Conservation (phyloP, 2,888 invertebrate species). For the Philonicus albiceps region DNA sequence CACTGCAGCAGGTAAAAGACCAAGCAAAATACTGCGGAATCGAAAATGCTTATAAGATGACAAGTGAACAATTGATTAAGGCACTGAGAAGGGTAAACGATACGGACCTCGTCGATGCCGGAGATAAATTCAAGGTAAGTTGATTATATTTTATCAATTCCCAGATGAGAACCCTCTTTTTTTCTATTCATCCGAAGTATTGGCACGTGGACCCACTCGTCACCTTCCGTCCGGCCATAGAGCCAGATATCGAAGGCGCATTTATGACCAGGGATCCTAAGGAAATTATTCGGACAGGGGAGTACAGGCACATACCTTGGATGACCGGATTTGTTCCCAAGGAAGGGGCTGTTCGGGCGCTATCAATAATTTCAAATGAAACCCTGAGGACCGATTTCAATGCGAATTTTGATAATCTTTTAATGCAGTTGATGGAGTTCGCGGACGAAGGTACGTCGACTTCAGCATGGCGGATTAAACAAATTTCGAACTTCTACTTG, state of each 20-base stretch:
- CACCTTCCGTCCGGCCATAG: constrained; percentile 64
- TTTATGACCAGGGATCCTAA: constrained; percentile 64
- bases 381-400: constrained; percentile 56
- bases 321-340: constrained; percentile 64
- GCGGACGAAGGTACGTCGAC: constrained; percentile 47
- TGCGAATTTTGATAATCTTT: constrained; percentile 54
- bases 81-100: constrained; percentile 63
- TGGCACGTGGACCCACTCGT: constrained; percentile 66
- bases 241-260: constrained; percentile 58
- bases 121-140: constrained; percentile 63
- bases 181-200: constrained; percentile 52
- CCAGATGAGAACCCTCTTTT: neutral
- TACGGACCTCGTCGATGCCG: constrained; percentile 58
- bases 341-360: constrained; percentile 66
- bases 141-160: neutral
- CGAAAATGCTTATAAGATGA: constrained; percentile 53
- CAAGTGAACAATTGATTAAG: constrained; percentile 58
- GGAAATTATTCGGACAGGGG: constrained; percentile 59
- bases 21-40: constrained; percentile 63
- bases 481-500: constrained; percentile 55
- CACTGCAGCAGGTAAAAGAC: constrained; percentile 57
- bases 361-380: constrained; percentile 57
- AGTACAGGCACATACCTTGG: constrained; percentile 64
- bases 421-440: constrained; percentile 57
- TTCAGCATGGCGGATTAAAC: constrained; percentile 48